Evolutionary conservation across 2,888 invertebrate genomes (phyloP), one percentile per base, ranked within the genome.

Genomic region (Doris montereyensis): DNA sequence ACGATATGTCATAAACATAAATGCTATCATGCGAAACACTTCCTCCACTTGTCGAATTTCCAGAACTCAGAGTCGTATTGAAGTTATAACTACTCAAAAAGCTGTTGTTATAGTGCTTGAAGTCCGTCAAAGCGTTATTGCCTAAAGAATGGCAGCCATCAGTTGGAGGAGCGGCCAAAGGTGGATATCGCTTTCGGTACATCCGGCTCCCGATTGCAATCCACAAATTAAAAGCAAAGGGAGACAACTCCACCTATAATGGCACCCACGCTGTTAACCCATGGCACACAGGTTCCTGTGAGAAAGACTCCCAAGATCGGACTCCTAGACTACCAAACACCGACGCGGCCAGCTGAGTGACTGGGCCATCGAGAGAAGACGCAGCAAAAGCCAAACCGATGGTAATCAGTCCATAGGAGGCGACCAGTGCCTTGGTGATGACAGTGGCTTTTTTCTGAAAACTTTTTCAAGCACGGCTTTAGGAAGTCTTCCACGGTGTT

Each of bases 401-500:
- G 21, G 83, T 82, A 5, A 84, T 13, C 2, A 74, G 28, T 2
- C 86, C 86, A 74, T 82, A 86, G 0, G 82, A 1, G n/a, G 81
- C 71, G 4, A 84, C 85, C 82, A 82, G 1, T 81, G 83, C 2
- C 68, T 86, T 85, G 13, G 85, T 85, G 2, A 84, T 80, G 1
- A 83, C 1, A 2, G 86, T 86, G 24, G 81, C 83, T n/a, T 35
- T 83, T 60, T 26, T 85, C 84, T 68, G 76, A 76, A 4, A 78
- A 26, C 1, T 74, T 75, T 13, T 74, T 67, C 2, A 85, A 34
- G 0, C 78, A 79, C 5, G 30, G 30, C 2, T 77, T 81, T n/a
- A 86, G 78, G 30, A 86, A 58, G 68, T 86, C 86, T 67, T 85
- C 84, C 41, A 85, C 78, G 0, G 86, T 86, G 76, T 85, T 86